Evolutionary conservation across 1,140 invertebrate genomes (phyloP).

Genomic region (Anastrepha obliqua): DNA sequence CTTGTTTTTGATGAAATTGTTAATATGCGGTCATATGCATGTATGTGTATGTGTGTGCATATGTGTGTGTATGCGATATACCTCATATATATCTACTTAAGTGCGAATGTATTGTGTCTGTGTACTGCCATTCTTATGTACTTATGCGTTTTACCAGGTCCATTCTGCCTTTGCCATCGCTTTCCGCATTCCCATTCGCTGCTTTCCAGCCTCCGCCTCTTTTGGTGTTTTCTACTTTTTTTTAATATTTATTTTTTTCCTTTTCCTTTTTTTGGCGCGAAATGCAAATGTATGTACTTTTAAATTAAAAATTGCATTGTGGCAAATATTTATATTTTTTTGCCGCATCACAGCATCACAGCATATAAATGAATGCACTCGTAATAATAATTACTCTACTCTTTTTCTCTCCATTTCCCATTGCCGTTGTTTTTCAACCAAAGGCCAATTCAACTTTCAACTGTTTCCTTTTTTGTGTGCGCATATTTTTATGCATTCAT

Average conservation of each 20-base stretch:
- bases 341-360: neutral
- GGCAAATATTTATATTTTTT: slow-evolving; percentile 44
- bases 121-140: neutral
- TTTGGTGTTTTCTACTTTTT: neutral
- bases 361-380: slow-evolving; percentile 21
- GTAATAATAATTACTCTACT: slow-evolving; percentile 50
- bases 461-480: neutral
- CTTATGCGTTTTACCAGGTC: slow-evolving; percentile 32
- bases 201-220: slow-evolving; percentile 38
- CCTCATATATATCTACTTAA: neutral
- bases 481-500: slow-evolving; percentile 42
- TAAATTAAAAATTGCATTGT: slow-evolving; percentile 52
- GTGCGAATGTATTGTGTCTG: neutral
- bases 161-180: slow-evolving; percentile 12
- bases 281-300: slow-evolving; percentile 22
- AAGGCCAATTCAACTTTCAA: slow-evolving; percentile 19
- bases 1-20: slow-evolving; percentile 49
- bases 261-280: neutral
- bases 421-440: neutral
- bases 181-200: slow-evolving; percentile 45
- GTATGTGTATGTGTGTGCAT: neutral
- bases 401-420: slow-evolving; percentile 22
- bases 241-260: neutral
- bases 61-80: neutral
- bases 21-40: slow-evolving; percentile 30